Base-by-base conservation (phyloP, 2,888 invertebrate species). In the Xylota sylvarum region DNA sequence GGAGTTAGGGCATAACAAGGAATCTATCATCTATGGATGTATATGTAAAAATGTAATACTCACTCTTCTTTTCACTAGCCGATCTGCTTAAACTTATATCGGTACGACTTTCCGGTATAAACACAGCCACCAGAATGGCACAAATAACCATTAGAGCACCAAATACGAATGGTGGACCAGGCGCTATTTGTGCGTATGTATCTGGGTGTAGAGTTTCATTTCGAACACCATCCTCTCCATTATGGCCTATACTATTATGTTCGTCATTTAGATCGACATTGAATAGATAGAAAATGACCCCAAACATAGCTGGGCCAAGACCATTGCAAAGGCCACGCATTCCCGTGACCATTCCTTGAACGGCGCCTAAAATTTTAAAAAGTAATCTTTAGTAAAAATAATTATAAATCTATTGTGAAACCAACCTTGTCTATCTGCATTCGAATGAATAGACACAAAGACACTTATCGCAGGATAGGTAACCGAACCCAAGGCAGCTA, bases 401-500 rank as follows among this genome's bases (percentile, higher is more conserved):
- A 46, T 23, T 23, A 3, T 23, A 23, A 23, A 23, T 3, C 3
- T 23, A 23, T 23, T 23, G 1, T 23, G 23, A 40, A 74, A 70
- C 70, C 88, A 90, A 94, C 97, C 99, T 94, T 99, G 99, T 90
- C 98, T 96, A 93, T 99, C 99, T n/a, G 97, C 96, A 90, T 98
- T 97, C 88, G 99, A 98, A 93, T 99, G 98, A 91, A 98, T 97
- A 12, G 99, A 99, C 73, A 99, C 99, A 93, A 98, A 99, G 43
- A 99, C 98, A 92, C 98, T 98, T 91, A 99, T 99, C 73, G 99
- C 98, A 40, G 99, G 99, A 94, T 99, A 99, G 4, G 99, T 99
- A 89, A 99, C 96, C 88, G 98, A 98, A 86, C 98, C 98, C 89
- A 99, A 95, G 12, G 99, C 98, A 43, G 99, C 99, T 88, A 99